Evolutionary conservation across 1,140 invertebrate species (phyloP).

Genomic region (Drosophila gunungcola): DNA sequence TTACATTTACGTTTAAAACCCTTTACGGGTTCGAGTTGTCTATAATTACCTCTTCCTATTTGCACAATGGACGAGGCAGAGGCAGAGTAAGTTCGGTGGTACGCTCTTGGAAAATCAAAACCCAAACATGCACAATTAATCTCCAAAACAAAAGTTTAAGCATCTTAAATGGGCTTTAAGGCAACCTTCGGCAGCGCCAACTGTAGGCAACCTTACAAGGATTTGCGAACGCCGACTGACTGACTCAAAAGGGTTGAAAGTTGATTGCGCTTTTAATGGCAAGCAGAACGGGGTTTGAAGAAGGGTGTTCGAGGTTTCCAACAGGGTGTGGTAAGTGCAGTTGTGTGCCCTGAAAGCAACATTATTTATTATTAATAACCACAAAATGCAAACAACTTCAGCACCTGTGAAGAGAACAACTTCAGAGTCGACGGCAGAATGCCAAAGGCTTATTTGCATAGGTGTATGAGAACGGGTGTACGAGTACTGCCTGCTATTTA

Average conservation of each 20-base stretch:
- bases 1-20: constrained; percentile 39
- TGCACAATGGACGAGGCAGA: constrained; percentile 23
- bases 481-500: not conserved
- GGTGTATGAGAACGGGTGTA: constrained; percentile 4
- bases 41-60: constrained; percentile 69
- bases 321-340: constrained; percentile 29
- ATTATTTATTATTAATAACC: constrained; percentile 82
- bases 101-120: constrained; percentile 35
- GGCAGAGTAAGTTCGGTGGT: not conserved
- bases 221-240: constrained; percentile 27
- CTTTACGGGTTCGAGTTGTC: constrained; percentile 48
- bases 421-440: constrained; percentile 34
- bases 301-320: no score
- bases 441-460: constrained; percentile 62
- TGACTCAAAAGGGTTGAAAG: constrained; percentile 61
- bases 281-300: not conserved
- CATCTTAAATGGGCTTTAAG: constrained; percentile 77
- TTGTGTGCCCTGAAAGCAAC: constrained; percentile 68
- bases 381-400: constrained; percentile 79
- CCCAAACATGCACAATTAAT: constrained; percentile 68
- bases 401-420: constrained; percentile 40
- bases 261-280: constrained; percentile 76
- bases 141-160: constrained; percentile 76
- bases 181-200: constrained; percentile 16
- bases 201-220: constrained; percentile 55